Evolutionary conservation across 1,140 invertebrate species (phyloP).

Genomic region (Agraylea sexmaculata): DNA sequence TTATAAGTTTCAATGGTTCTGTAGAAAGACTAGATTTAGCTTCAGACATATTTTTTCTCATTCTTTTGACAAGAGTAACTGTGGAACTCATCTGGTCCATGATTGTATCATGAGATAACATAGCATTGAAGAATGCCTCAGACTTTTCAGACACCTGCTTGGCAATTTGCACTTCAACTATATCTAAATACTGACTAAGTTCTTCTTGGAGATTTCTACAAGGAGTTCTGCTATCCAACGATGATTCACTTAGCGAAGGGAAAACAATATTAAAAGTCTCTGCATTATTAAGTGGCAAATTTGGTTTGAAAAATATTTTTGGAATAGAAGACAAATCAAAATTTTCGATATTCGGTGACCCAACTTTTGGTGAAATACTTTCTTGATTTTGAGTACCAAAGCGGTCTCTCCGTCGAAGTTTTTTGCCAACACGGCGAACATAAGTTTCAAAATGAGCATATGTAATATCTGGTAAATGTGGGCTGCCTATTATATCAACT

Average conservation of each 20-base stretch:
- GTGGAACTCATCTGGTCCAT: slow-evolving; percentile 81
- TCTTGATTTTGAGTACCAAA: slow-evolving; percentile 33
- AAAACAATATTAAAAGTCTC: slow-evolving; percentile 84
- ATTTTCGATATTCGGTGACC: slow-evolving; percentile 26
- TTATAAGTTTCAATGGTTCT: slow-evolving; percentile 68
- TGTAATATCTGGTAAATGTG: slow-evolving; percentile 73
- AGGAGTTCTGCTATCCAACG: slow-evolving; percentile 32
- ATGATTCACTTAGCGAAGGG: slow-evolving; percentile 41
- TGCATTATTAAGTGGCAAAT: slow-evolving; percentile 69
- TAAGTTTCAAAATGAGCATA: slow-evolving; percentile 81
- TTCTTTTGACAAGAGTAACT: slow-evolving; percentile 62
- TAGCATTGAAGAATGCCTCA: slow-evolving; percentile 91
- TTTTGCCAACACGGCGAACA: slow-evolving; percentile 60
- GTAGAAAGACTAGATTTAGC: slow-evolving; percentile 70
- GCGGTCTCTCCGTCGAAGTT: slow-evolving; percentile 44
- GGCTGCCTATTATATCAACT: slow-evolving; percentile 58
- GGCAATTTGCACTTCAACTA: slow-evolving; percentile 91
- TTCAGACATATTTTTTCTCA: slow-evolving; percentile 55
- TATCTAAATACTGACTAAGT: slow-evolving; percentile 89
- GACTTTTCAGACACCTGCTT: slow-evolving; percentile 93
- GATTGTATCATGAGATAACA: slow-evolving; percentile 89
- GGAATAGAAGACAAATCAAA: slow-evolving; percentile 51
- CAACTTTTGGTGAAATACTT: slow-evolving; percentile 14
- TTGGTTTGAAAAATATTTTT: slow-evolving; percentile 74
- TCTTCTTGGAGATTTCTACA: slow-evolving; percentile 44